Evolutionary conservation across 2,797 vertebrate genomes (phyloP).

Genomic region (Gallinago stenura): DNA sequence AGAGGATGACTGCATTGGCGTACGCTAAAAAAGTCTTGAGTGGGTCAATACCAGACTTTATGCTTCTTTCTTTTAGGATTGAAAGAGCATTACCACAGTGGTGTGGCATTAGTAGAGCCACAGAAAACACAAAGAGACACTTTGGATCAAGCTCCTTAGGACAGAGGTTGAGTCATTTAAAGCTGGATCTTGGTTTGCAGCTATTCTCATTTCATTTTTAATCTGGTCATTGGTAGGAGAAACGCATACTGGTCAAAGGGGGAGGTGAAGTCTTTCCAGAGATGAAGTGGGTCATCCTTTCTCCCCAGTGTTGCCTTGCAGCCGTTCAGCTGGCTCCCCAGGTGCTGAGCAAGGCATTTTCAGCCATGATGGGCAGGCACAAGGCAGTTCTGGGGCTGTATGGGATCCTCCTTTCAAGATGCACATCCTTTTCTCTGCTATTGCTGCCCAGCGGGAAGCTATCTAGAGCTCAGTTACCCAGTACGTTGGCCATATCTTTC

Average conservation of each 20-base stretch:
- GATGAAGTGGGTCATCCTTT: background rate
- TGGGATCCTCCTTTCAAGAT: background rate
- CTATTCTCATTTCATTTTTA: background rate
- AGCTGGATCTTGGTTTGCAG: background rate
- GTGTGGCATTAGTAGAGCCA: background rate
- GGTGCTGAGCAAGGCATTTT: background rate
- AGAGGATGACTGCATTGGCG: background rate
- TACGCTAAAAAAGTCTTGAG: background rate
- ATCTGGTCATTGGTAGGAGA: background rate
- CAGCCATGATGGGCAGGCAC: accelerated
- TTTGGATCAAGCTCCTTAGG: background rate
- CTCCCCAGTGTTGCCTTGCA: background rate
- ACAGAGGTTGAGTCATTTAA: background rate
- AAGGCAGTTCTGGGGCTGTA: background rate
- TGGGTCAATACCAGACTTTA: background rate
- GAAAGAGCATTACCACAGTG: background rate
- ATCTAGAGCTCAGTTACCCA: background rate
- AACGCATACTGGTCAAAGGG: accelerated
- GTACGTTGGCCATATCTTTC: background rate
- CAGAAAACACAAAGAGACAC: background rate
- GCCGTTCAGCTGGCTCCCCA: accelerated
- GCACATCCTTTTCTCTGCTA: background rate
- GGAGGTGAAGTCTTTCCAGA: background rate
- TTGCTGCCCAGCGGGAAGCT: background rate
- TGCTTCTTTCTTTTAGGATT: background rate